Percentiles rank a stretch among this genome's conserved stretches.
Evolutionary conservation across 2,888 invertebrate genomes (phyloP).

Genomic region (Stenodema calcarata): DNA sequence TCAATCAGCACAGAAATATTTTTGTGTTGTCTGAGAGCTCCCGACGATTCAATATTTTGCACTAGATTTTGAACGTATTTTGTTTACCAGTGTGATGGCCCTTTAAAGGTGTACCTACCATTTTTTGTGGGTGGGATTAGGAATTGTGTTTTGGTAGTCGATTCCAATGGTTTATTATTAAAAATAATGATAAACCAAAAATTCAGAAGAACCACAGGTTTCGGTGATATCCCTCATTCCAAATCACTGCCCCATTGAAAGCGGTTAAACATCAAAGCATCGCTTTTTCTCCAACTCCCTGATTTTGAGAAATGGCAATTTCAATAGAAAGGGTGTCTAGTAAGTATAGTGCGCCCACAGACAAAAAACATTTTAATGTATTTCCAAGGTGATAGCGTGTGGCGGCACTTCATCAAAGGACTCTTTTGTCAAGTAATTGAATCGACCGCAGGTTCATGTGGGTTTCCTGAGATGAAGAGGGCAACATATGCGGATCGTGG

Average conservation of each 20-base stretch:
- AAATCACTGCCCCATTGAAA: neutral
- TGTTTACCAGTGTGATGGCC: no score
- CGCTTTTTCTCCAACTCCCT: neutral
- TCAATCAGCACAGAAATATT: no score
- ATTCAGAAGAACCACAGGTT: neutral
- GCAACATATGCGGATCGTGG: neutral
- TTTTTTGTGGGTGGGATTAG: no score
- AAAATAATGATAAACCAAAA: no score
- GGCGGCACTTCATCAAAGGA: neutral
- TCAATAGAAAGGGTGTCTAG: no score
- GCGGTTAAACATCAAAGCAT: neutral
- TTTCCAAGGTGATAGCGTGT: neutral
- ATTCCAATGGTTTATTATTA: no score
- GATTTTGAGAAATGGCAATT: neutral
- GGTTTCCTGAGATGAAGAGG: neutral
- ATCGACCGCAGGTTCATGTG: neutral
- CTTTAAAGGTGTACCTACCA: no score
- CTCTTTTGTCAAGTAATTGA: neutral
- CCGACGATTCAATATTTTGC: no score
- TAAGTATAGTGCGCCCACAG: neutral
- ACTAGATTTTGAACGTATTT: no score
- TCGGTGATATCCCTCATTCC: neutral
- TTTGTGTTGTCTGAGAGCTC: no score
- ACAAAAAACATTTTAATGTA: neutral
- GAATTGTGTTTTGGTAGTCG: no score